Evolutionary conservation across 2,113 vertebrate genomes (phyloP).

Genomic region (Guaruba guarouba): DNA sequence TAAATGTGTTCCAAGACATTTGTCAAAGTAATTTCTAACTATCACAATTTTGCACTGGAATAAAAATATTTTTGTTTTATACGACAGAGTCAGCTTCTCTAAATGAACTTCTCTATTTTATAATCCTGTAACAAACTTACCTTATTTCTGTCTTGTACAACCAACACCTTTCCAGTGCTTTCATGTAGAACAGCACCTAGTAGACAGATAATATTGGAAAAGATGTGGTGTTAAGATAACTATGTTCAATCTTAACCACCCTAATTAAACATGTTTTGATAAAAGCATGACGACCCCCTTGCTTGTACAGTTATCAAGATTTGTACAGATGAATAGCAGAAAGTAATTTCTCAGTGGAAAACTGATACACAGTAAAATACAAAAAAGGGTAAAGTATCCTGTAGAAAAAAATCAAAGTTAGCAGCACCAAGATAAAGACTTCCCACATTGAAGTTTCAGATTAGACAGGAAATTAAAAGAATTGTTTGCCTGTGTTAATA

Average conservation of each 20-base stretch:
- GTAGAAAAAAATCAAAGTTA: neutral
- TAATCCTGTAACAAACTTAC: slow-evolving; percentile 68
- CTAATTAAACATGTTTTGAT: neutral
- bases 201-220: neutral
- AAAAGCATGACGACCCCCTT: neutral
- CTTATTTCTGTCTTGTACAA: slow-evolving; percentile 93
- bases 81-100: neutral
- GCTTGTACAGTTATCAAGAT: neutral
- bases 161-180: slow-evolving; percentile 86
- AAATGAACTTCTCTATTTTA: neutral
- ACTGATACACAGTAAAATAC: neutral
- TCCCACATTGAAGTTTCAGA: neutral
- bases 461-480: neutral
- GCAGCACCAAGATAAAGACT: neutral
- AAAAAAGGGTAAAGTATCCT: neutral
- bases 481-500: neutral
- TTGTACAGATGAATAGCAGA: neutral
- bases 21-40: neutral
- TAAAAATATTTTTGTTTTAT: neutral
- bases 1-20: neutral
- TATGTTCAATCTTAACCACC: neutral
- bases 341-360: neutral
- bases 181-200: slow-evolving; percentile 91
- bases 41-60: neutral
- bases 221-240: neutral